Base-by-base conservation (phyloP, 2,797 vertebrate species). In the Anableps anableps region DNA sequence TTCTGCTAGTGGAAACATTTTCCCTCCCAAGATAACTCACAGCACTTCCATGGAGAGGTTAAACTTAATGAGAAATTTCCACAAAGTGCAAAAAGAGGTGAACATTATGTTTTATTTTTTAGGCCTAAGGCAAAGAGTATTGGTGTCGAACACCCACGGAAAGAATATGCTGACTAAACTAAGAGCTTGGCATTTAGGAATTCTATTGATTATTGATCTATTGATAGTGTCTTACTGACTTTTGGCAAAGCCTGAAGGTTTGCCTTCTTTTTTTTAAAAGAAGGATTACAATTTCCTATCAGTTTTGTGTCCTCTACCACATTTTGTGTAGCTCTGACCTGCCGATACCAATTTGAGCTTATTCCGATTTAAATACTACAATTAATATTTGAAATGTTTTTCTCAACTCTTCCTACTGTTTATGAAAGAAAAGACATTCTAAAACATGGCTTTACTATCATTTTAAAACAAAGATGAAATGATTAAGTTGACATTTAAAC, bases 1-100 rank as follows among this genome's bases (percentile, higher is more conserved):
- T 76, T 87, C 77, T 81, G 51, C 75, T 10, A 26, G 78, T 82
- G 74, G 85, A 50, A 81, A 80, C 50, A 64, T 74, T 80, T 83
- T 60, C 23, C 55, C 43, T 84, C 53, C 78, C 34, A 82, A 89
- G 76, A 84, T 81, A 83, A 83, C 75, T 68, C 47, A 45, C 78
- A 86, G 80, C 66, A 60, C 38, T 75, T 81, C 68, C n/a, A 78
- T 26, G 55, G 47, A 58, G 53, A 76, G 38, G 29, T 72, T 75
- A 58, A 82, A 78, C 76, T 23, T 77, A 72, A 80, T 17, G 29
- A 53, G 48, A 80, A 11, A 48, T 64, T 23, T 80, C 72, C 47
- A 17, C 47, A 36, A 79, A 75, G 45, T 48, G 23, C 70, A 78
- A 71, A 84, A 19, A n/a, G 34, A 80, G 45, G 29, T 78, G 29